phyloP scores from a whole-genome alignment of 2,797 vertebrate species.

The Nothura maculosa region DNA sequence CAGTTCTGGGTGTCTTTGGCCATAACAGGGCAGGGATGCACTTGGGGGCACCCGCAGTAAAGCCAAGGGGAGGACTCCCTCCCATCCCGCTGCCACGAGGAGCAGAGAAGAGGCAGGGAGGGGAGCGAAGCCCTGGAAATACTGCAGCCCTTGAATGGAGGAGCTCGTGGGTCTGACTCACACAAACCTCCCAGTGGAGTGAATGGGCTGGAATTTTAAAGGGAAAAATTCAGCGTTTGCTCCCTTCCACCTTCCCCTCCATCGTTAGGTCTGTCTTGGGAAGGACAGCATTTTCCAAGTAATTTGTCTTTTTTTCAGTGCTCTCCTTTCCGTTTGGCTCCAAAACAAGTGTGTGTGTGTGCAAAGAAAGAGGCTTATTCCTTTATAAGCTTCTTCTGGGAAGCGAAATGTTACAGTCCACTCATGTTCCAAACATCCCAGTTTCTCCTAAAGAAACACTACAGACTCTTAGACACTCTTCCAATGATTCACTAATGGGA shows the following conservation, averaged over 20 bases:
- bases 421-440: constrained; percentile 38
- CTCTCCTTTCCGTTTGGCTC: constrained; percentile 63
- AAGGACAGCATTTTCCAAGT: constrained; percentile 66
- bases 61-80: neutral
- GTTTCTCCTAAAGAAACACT: constrained; percentile 8
- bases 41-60: neutral
- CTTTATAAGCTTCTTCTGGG: constrained; percentile 44
- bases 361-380: constrained; percentile 29
- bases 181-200: constrained; percentile 24
- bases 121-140: constrained; percentile 32
- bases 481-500: neutral
- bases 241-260: neutral
- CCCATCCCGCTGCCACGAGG: neutral
- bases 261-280: constrained; percentile 39
- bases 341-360: neutral
- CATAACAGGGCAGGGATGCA: neutral
- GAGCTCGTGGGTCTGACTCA: constrained; percentile 62
- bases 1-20: neutral
- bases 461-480: neutral
- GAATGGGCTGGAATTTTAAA: neutral
- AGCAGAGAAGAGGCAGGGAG: constrained; percentile 43
- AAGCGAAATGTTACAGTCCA: constrained; percentile 24
- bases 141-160: constrained; percentile 22
- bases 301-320: constrained; percentile 39
- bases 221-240: constrained; percentile 38